Conservation (phyloP, 1,140 invertebrate species). For the Ectropis grisescens region DNA sequence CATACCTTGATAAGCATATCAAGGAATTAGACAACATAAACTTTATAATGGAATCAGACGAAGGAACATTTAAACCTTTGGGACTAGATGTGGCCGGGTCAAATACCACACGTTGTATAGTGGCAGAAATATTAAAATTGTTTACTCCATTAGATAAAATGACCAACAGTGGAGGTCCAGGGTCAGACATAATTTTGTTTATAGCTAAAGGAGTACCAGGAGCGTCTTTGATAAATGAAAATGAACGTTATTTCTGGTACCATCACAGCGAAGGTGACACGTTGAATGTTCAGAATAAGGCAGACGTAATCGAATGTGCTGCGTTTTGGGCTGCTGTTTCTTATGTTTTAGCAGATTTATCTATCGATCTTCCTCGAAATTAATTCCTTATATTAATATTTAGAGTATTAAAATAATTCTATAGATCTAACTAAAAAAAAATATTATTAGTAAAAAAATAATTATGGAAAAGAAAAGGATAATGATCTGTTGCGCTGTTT, state of each 20-base stretch:
- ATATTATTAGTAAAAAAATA: no score
- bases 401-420: no score
- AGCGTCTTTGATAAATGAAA: conserved; percentile 75
- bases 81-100: conserved; percentile 75
- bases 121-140: conserved; percentile 73
- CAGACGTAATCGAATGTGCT: conserved; percentile 74
- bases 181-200: conserved; percentile 78
- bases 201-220: conserved; percentile 75
- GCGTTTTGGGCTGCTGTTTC: conserved; percentile 80
- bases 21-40: conserved; percentile 74
- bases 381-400: conserved; percentile 4
- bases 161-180: conserved; percentile 41
- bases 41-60: conserved; percentile 83
- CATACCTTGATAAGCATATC: conserved; percentile 75
- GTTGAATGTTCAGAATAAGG: conserved; percentile 76
- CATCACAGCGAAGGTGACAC: conserved; percentile 84
- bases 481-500: no score
- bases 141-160: conserved; percentile 66
- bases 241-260: conserved; percentile 83
- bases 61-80: conserved; percentile 83
- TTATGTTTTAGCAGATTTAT: conserved; percentile 79
- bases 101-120: conserved; percentile 72
- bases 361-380: conserved; percentile 72
- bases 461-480: no score
- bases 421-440: no score